phyloP scores from a whole-genome alignment of 30 jellyfish, hydroid and myxozoan species.

The Haliclystus octoradiatus region DNA sequence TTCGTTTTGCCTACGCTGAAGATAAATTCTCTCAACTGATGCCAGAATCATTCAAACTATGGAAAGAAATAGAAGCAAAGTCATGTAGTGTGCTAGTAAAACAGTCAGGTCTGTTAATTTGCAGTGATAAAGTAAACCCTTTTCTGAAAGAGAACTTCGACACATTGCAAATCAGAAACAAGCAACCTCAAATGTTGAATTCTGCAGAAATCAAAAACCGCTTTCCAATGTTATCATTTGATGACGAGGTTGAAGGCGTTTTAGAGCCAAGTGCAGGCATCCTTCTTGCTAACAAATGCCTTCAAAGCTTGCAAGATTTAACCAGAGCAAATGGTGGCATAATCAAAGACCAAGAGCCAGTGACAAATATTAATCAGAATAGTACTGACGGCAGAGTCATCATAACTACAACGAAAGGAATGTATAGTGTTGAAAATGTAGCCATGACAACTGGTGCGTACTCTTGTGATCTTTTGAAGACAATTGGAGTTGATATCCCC shows the following conservation, averaged over 20 bases:
- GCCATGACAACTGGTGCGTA: not conserved
- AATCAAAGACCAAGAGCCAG: not conserved
- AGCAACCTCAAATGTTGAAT: slow-evolving; percentile 11
- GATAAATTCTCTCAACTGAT: slow-evolving; percentile 29
- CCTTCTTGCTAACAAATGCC: not conserved
- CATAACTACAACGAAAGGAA: not conserved
- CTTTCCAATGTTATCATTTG: slow-evolving; percentile 44
- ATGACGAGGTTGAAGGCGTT: not conserved
- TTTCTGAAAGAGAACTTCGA: not conserved
- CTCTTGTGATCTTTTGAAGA: not conserved
- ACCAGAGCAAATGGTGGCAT: not conserved
- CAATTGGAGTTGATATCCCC: not conserved
- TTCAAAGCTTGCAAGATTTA: not conserved
- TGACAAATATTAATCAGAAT: no score
- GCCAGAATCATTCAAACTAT: slow-evolving; percentile 44
- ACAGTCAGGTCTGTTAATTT: slow-evolving; percentile 5
- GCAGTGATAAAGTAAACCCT: slow-evolving; percentile 14
- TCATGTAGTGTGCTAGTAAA: slow-evolving; percentile 20
- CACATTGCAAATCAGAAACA: slow-evolving; percentile 9
- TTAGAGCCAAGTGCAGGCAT: not conserved
- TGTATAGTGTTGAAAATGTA: not conserved
- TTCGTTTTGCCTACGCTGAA: slow-evolving; percentile 35
- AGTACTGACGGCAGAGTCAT: not conserved
- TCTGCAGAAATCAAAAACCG: slow-evolving; percentile 4
- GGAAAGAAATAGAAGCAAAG: slow-evolving; percentile 33